Evolutionary conservation across 2,113 vertebrate species (phyloP), one percentile per base, ranked within the genome.

Genomic region (Cyanoliseus patagonus): DNA sequence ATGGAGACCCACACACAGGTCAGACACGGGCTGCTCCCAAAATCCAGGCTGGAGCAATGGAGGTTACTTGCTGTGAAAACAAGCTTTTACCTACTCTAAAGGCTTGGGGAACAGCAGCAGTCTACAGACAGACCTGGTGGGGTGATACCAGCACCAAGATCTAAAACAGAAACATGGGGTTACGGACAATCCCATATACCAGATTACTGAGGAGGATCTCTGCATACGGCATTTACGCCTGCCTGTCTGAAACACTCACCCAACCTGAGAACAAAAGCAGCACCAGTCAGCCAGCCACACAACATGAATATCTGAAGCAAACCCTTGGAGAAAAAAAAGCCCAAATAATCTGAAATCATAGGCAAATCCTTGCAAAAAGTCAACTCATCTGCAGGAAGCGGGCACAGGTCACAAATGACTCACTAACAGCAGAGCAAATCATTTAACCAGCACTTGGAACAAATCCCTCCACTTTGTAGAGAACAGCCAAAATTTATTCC

Each of bases 341-440:
- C 62, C 51, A 69, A 92, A 76, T 53, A 76, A 13, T 82, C 67
- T 77, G 78, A 96, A 96, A 85, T 59, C 66, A 91, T 35, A 95
- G 72, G 70, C 52, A 91, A 91, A 94, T 82, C 81, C 88, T 87
- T 77, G 85, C 11, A 88, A 64, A 92, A 91, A 83, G 44, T 61
- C 88, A 89, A 11, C 53, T 87, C 30, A 37, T 95, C 91, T 87
- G 70, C 81, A 91, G 88, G 84, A 96, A 80, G 33, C 3, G 19
- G 86, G 63, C 83, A 91, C 67, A 89, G 77, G 86, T 95, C 91
- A 94, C 59, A 92, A 77, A 87, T 94, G 92, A 96, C 77, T 96
- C 92, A 92, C 80, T 69, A 86, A 83, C 17, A 82, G 77, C 62
- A 91, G 53, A 83, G 83, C n/a, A 94, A 94, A 82, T 94, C 5